These are phyloP conservation scores for Heterotilapia buettikoferi DNA, from an alignment of 2,113 vertebrate genomes.

Conservation along the genomic window DNA sequence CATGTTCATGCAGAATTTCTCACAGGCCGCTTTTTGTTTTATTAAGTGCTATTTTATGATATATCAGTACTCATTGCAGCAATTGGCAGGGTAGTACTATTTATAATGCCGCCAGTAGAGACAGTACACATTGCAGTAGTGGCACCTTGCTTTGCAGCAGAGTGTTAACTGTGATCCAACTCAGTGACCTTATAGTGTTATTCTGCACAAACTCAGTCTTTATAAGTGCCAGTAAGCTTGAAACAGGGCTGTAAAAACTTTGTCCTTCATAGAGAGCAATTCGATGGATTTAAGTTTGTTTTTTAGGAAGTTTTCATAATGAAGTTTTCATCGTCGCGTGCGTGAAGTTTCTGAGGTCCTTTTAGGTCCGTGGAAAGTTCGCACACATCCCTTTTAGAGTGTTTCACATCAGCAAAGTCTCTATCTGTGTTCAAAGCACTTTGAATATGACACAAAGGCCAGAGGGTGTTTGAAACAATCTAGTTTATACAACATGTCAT, in stretches of 20 bases:
- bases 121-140: background rate
- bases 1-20: background rate
- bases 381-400: background rate
- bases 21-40: background rate
- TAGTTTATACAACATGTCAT: background rate
- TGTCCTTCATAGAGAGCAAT: background rate
- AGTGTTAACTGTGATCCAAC: background rate
- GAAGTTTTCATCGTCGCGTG: background rate
- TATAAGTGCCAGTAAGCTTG: background rate
- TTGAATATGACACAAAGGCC: background rate
- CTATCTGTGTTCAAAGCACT: background rate
- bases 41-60: background rate
- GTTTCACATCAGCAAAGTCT: background rate
- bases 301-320: background rate
- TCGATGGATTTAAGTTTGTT: background rate
- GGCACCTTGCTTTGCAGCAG: background rate
- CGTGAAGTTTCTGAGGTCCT: background rate
- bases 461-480: background rate
- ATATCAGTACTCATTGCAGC: background rate
- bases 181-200: background rate
- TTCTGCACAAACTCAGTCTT: background rate
- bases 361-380: background rate
- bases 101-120: background rate
- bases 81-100: background rate
- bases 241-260: background rate